Percentiles rank a stretch among this genome's conserved stretches.
Evolutionary conservation across 2,113 vertebrate genomes (phyloP).

Genomic region (Thalassoma bifasciatum): DNA sequence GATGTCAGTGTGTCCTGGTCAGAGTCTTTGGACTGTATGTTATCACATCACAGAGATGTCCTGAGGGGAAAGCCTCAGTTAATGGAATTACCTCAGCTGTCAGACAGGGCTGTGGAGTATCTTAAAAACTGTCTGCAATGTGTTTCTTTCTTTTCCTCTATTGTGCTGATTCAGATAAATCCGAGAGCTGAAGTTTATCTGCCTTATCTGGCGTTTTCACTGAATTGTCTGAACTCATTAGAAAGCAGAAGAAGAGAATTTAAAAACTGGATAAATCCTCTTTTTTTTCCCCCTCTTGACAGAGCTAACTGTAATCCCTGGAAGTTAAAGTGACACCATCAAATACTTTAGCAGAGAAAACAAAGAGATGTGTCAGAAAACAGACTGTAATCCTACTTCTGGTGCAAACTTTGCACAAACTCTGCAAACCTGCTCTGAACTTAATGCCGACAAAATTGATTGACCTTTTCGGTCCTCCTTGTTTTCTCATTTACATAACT

Average conservation of each 20-base stretch:
- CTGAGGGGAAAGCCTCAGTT: constrained; percentile 10
- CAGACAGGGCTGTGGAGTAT: not conserved
- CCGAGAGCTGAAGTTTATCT: not conserved
- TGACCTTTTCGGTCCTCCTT: constrained; percentile 21
- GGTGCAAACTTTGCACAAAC: not conserved
- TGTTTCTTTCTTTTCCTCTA: constrained; percentile 1
- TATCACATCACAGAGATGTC: constrained; percentile 20
- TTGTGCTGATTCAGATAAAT: constrained; percentile 6
- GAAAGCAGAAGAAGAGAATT: not conserved
- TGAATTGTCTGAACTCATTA: not conserved
- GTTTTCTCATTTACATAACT: constrained; percentile 50
- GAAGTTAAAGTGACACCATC: not conserved
- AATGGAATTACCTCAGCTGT: not conserved
- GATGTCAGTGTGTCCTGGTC: constrained; percentile 6
- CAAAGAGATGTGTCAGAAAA: not conserved
- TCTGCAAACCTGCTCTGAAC: not conserved
- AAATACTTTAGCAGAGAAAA: not conserved
- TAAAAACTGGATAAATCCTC: not conserved
- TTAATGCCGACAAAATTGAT: constrained; percentile 1
- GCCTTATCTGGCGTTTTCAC: constrained; percentile 3
- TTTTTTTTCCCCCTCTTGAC: not conserved
- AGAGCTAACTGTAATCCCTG: not conserved
- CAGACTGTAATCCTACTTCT: not conserved
- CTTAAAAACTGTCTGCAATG: not conserved
- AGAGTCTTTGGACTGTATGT: not conserved